Percentiles rank a stretch among this genome's conserved stretches.
phyloP scores from a whole-genome alignment of 2,888 invertebrate species.

The Tenthredo distinguenda region DNA sequence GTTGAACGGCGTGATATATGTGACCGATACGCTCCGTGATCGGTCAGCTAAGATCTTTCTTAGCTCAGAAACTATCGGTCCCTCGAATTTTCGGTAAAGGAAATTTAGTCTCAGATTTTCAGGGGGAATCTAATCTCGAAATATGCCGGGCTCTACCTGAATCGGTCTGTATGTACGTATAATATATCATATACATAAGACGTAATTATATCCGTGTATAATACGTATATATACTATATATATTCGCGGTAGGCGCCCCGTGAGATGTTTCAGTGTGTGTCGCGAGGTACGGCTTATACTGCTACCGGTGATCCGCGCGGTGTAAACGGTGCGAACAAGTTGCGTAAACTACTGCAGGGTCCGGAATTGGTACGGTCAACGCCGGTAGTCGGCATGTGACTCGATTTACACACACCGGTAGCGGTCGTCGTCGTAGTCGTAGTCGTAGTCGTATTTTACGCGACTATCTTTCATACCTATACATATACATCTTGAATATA shows the following conservation, averaged over 20 bases:
- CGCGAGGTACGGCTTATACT: background rate
- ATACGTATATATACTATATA: background rate
- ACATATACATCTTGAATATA: background rate
- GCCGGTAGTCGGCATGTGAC: constrained; percentile 35
- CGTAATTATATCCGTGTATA: background rate
- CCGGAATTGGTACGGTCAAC: constrained; percentile 49
- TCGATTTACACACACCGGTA: constrained; percentile 31
- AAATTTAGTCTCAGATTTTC: too few species aligned
- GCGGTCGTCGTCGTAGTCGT: background rate
- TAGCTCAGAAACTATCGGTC: too few species aligned
- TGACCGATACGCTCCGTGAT: too few species aligned
- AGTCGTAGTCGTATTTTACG: background rate
- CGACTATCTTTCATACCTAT: background rate
- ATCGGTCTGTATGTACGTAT: too few species aligned
- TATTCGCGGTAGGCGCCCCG: background rate
- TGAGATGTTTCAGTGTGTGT: background rate
- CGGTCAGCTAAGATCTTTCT: too few species aligned
- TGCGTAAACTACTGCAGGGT: constrained; percentile 20
- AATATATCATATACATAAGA: background rate
- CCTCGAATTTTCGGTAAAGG: too few species aligned
- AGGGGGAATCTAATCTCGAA: too few species aligned
- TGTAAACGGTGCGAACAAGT: constrained; percentile 30
- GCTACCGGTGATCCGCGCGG: background rate
- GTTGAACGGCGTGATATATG: too few species aligned
- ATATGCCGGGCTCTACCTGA: too few species aligned